A percentile compares a stretch with the other conserved stretches of the same genome.
phyloP scores from a whole-genome alignment of 2,888 invertebrate genomes.

The Arge pagana region DNA sequence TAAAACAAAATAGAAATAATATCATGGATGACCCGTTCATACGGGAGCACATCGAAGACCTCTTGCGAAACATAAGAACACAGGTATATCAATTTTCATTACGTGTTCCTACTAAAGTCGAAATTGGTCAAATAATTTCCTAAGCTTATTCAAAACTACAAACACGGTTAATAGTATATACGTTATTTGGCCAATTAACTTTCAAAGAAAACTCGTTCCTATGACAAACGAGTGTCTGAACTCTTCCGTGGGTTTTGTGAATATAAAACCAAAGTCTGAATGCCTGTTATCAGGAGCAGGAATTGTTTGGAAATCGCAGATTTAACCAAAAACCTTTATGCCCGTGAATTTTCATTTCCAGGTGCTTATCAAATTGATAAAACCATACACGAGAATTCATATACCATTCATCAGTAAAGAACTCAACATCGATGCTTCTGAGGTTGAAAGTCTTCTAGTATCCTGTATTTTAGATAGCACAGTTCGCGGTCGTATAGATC shows the following conservation, averaged over 20 bases:
- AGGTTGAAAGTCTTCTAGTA: slow-evolving; percentile 95
- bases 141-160: not conserved
- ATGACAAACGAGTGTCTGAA: too few species aligned
- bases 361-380: slow-evolving; percentile 95
- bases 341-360: slow-evolving; percentile 63
- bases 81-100: slow-evolving; percentile 52
- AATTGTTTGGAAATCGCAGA: not conserved
- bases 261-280: too few species aligned
- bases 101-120: not conserved
- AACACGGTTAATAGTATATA: not conserved
- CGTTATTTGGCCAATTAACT: too few species aligned
- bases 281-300: too few species aligned
- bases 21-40: slow-evolving; percentile 99
- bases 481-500: slow-evolving; percentile 86
- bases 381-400: slow-evolving; percentile 96
- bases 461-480: slow-evolving; percentile 97
- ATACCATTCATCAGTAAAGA: slow-evolving; percentile 97
- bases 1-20: slow-evolving; percentile 90
- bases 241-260: too few species aligned
- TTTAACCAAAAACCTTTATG: not conserved
- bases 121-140: not conserved
- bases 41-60: slow-evolving; percentile 97
- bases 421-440: slow-evolving; percentile 88
- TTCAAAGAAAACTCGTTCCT: too few species aligned
- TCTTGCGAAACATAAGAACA: slow-evolving; percentile 93